phyloP scores from a whole-genome alignment of 2,888 invertebrate species.

The Tenodera sinensis region DNA sequence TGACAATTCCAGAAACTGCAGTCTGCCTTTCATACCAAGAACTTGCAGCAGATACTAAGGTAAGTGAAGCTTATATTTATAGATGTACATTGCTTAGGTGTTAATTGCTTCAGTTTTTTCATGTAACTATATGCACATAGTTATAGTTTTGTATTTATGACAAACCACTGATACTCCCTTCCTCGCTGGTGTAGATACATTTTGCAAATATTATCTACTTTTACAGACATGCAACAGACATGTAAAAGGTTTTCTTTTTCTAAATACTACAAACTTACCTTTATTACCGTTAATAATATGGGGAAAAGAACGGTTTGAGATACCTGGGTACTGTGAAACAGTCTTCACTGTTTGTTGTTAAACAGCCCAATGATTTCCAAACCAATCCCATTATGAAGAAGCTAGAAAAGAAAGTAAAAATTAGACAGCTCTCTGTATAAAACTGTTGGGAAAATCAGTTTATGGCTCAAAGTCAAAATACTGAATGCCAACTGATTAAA shows the following conservation, averaged over 20 bases:
- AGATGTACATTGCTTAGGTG: too few species aligned
- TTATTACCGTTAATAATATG: neutral
- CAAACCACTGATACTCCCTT: too few species aligned
- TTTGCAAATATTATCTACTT: neutral
- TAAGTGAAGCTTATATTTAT: too few species aligned
- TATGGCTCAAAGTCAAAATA: neutral
- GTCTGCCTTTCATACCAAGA: too few species aligned
- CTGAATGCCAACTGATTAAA: neutral
- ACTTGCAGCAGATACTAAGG: too few species aligned
- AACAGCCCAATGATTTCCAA: slow-evolving; percentile 8
- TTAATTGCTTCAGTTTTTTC: too few species aligned
- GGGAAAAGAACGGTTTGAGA: neutral
- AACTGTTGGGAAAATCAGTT: neutral
- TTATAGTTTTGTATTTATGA: too few species aligned
- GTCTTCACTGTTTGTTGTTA: slow-evolving; percentile 4
- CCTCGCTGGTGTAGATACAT: neutral
- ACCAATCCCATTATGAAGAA: neutral
- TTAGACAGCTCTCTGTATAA: neutral
- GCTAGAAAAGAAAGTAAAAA: slow-evolving; percentile 13
- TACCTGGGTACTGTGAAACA: neutral
- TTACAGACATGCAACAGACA: neutral
- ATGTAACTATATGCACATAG: too few species aligned
- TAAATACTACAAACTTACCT: neutral
- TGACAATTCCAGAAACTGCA: too few species aligned
- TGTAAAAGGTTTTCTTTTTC: neutral